A percentile compares a stretch with the other conserved stretches of the same genome.
Conservation (phyloP, 2,888 invertebrate genomes). For the Vesta saturnalis region DNA sequence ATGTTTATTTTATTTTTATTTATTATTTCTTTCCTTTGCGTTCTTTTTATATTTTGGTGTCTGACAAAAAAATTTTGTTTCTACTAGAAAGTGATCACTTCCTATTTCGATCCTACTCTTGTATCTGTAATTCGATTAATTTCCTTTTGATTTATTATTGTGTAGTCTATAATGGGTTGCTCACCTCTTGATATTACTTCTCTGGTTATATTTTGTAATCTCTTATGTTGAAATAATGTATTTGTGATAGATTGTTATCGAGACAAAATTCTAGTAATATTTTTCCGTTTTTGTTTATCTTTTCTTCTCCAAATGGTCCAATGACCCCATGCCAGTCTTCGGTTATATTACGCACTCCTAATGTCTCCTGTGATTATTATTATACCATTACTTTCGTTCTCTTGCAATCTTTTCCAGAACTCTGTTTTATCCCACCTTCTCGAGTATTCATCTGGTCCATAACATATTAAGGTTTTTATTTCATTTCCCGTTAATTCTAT, state of each 20-base stretch:
- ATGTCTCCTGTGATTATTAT: neutral
- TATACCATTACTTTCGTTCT: neutral
- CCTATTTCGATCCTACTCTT: neutral
- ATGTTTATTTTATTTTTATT: neutral
- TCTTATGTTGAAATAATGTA: neutral
- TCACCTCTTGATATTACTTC: neutral
- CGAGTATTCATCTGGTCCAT: neutral
- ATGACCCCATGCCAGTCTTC: neutral
- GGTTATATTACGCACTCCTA: neutral
- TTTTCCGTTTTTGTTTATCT: too few species aligned
- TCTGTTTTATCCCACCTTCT: neutral
- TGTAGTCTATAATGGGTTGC: too few species aligned
- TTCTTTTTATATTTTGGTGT: neutral
- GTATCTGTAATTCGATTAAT: neutral
- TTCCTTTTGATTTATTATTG: too few species aligned
- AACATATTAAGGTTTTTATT: neutral
- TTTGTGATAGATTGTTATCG: neutral
- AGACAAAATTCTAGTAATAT: too few species aligned
- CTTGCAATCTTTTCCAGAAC: neutral
- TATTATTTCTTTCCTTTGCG: too few species aligned
- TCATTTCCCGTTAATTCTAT: neutral
- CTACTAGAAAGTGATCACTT: neutral
- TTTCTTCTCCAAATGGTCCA: too few species aligned
- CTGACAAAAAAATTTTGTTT: neutral
- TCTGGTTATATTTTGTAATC: too few species aligned